Evolutionary conservation across 2,113 vertebrate species (phyloP).

Genomic region (Phalacrocorax carbo): DNA sequence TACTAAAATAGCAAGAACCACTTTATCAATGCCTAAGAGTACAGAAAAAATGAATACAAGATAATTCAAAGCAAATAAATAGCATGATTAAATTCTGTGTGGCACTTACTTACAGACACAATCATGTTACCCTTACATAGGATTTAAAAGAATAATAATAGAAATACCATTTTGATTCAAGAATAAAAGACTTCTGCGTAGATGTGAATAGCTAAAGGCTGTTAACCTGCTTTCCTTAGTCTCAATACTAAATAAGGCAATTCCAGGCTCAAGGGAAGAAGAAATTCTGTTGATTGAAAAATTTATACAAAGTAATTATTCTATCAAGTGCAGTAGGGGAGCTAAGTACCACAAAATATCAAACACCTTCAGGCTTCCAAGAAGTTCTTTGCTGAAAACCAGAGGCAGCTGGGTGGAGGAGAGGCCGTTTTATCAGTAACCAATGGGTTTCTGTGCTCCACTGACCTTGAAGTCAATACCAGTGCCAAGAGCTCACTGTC

Average conservation of each 20-base stretch:
- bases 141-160: slow-evolving; percentile 63
- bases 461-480: slow-evolving; percentile 53
- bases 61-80: slow-evolving; percentile 76
- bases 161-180: slow-evolving; percentile 56
- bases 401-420: slow-evolving; percentile 49
- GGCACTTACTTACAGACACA: slow-evolving; percentile 66
- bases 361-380: slow-evolving; percentile 28
- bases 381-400: slow-evolving; percentile 10
- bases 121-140: slow-evolving; percentile 35
- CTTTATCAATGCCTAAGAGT: slow-evolving; percentile 59
- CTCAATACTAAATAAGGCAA: neutral
- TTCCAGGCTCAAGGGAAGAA: neutral
- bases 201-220: slow-evolving; percentile 48
- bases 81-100: slow-evolving; percentile 67
- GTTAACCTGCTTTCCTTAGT: slow-evolving; percentile 39
- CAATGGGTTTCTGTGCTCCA: slow-evolving; percentile 16
- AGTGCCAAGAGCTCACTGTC: slow-evolving; percentile 6
- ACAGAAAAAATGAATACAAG: slow-evolving; percentile 59
- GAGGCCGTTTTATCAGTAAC: slow-evolving; percentile 42
- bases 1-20: slow-evolving; percentile 59
- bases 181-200: slow-evolving; percentile 46
- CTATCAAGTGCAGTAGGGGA: neutral
- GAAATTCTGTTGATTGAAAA: slow-evolving; percentile 26
- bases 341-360: neutral
- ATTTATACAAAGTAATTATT: slow-evolving; percentile 24